Base-by-base conservation (phyloP, 2,113 vertebrate genomes). In the Ammodytes dubius region DNA sequence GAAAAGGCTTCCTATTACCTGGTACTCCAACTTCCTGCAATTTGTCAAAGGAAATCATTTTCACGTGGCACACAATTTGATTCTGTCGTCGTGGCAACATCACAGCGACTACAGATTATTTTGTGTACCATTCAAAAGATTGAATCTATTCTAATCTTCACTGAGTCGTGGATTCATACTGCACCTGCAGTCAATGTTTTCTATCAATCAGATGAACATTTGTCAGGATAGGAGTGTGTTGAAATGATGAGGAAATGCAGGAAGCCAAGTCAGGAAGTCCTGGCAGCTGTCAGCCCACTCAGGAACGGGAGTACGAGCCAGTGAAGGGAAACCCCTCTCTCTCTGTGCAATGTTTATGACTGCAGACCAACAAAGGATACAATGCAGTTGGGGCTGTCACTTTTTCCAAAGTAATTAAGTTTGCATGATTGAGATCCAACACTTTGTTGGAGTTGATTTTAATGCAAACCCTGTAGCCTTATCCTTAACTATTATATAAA, bases 211-310 rank as follows among this genome's bases (percentile, higher is more conserved):
- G 68, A 84, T 74, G n/a, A 64, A 72, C 42, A 45, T 82, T 53
- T 47, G 13, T 72, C 3, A 15, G 42, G 42, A 65, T 58, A 42
- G 42, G 45, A 71, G 77, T 56, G 42, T 19, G 42, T 19, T 64
- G 67, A 81, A 40, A 65, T 75, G 35, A 83, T 47, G 54, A 86
- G 92, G 79, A 94, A 92, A 80, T 45, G 5, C 74, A 61, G 81
- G 86, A 79, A 85, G 88, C 68, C 71, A 77, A 92, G 70, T 74
- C 79, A 79, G 90, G 89, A 92, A 95, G 82, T 81, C 78, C 78
- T 13, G 4, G 79, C 90, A 92, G 89, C 91, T 91, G 89, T 78
- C n/a, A 52, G 75, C 61, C n/a, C 46, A 14, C 82, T 81, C 46
- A 50, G 76, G 83, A 81, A 70, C 46, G 75, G 64, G 45, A 72